A percentile compares a stretch with the other conserved stretches of the same genome.
Conservation (phyloP, 2,888 invertebrate species). For the Nasonovia ribisnigri region DNA sequence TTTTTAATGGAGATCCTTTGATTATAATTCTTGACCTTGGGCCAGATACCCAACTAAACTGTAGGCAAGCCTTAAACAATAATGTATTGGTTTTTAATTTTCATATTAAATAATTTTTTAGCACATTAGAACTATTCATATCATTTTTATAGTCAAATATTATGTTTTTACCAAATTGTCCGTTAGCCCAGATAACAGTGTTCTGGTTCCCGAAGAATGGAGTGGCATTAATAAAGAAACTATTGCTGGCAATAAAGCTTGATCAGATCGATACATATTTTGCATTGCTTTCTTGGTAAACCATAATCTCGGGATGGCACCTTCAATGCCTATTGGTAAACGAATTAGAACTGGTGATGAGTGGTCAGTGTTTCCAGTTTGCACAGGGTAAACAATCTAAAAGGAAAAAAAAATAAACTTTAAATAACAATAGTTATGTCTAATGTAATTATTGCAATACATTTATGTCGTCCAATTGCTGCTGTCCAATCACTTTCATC, state of each 20-base stretch:
- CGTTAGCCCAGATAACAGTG: constrained; percentile 66
- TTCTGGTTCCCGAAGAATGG: constrained; percentile 65
- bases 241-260: constrained; percentile 72
- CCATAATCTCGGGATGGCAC: constrained; percentile 75
- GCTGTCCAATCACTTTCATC: constrained; percentile 72
- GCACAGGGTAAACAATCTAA: constrained; percentile 71
- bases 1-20: constrained; percentile 70
- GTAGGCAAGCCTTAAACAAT: constrained; percentile 68
- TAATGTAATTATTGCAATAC: constrained; percentile 68
- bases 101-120: neutral
- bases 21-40: constrained; percentile 71
- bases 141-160: neutral
- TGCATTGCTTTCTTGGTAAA: constrained; percentile 72
- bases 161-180: constrained; percentile 67
- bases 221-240: constrained; percentile 71
- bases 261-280: constrained; percentile 72
- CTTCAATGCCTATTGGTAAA: constrained; percentile 74
- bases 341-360: constrained; percentile 70
- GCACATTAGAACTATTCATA: neutral
- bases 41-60: constrained; percentile 72
- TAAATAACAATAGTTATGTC: neutral
- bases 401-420: neutral
- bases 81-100: neutral
- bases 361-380: constrained; percentile 69
- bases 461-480: constrained; percentile 72